phyloP scores from a whole-genome alignment of 2,797 vertebrate species.

The Cercopithecus mitis region DNA sequence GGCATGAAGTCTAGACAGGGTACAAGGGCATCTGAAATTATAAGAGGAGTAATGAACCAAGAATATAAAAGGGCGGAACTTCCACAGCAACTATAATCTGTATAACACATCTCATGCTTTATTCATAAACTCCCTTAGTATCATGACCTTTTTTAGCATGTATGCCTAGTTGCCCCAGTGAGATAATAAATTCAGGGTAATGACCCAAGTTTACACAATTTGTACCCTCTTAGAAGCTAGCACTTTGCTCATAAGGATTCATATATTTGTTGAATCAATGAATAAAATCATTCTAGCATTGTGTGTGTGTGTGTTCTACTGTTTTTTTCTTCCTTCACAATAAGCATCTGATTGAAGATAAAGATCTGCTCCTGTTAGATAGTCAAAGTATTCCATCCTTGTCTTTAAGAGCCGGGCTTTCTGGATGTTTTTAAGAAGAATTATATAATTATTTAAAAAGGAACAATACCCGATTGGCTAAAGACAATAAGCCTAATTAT shows the following conservation, averaged over 20 bases:
- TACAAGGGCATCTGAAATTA: background rate
- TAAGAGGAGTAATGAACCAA: background rate
- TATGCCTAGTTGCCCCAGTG: background rate
- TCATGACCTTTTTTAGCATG: background rate
- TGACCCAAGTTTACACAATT: background rate
- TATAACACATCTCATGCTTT: background rate
- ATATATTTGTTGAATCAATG: conserved; percentile 31
- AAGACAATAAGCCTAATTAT: conserved; percentile 62
- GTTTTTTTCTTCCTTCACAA: conserved; percentile 49
- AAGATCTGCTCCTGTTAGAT: conserved; percentile 15
- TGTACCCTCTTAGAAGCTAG: background rate
- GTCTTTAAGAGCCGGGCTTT: conserved; percentile 33
- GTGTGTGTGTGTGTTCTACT: background rate
- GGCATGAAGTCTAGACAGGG: background rate
- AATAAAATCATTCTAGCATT: conserved; percentile 43
- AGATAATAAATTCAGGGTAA: background rate
- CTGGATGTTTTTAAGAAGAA: conserved; percentile 46
- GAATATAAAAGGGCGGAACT: background rate
- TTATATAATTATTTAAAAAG: conserved; percentile 36
- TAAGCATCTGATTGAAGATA: conserved; percentile 59
- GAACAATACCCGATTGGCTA: conserved; percentile 17
- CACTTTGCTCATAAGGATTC: background rate
- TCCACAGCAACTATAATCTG: background rate
- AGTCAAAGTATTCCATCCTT: conserved; percentile 4
- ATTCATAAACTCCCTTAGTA: background rate